These are phyloP conservation scores for Prenolepis imparis DNA, from an alignment of 2,888 invertebrate genomes.

Conservation along the genomic window DNA sequence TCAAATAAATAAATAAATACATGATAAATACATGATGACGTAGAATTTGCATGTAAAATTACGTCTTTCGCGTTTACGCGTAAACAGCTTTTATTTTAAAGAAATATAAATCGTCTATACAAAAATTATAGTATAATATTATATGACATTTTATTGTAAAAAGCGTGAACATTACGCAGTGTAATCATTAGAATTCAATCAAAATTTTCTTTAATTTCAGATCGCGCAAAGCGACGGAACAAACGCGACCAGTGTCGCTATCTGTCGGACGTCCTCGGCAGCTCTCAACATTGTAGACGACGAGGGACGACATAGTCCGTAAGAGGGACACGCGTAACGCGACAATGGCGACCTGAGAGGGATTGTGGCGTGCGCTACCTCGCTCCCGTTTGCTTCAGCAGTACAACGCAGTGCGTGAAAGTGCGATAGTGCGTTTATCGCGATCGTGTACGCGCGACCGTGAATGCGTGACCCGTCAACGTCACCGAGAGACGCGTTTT, in stretches of 20 bases:
- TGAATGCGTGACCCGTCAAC: constrained; percentile 64
- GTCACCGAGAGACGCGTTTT: constrained; percentile 74
- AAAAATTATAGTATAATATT: neutral
- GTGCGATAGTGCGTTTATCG: constrained; percentile 64
- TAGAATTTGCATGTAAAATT: neutral
- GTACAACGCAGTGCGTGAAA: constrained; percentile 67
- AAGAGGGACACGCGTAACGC: constrained; percentile 78
- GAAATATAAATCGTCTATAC: neutral
- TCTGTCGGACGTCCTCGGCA: constrained; percentile 63
- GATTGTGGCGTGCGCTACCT: constrained; percentile 78
- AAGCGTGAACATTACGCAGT: neutral
- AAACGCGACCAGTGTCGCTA: constrained; percentile 68
- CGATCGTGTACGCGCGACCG: constrained; percentile 53
- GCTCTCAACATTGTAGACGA: neutral
- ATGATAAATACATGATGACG: neutral
- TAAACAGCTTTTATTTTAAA: neutral
- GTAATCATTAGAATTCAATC: neutral
- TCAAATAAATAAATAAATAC: neutral
- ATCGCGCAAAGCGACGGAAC: neutral
- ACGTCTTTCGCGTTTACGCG: neutral
- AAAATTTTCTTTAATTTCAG: neutral
- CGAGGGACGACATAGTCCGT: constrained; percentile 69
- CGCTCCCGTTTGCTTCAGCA: constrained; percentile 68
- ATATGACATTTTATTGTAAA: neutral
- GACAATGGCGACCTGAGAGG: constrained; percentile 83